These are phyloP conservation scores for Neodiprion pinetum DNA, from an alignment of 1,140 invertebrate genomes.

Conservation along the genomic window DNA sequence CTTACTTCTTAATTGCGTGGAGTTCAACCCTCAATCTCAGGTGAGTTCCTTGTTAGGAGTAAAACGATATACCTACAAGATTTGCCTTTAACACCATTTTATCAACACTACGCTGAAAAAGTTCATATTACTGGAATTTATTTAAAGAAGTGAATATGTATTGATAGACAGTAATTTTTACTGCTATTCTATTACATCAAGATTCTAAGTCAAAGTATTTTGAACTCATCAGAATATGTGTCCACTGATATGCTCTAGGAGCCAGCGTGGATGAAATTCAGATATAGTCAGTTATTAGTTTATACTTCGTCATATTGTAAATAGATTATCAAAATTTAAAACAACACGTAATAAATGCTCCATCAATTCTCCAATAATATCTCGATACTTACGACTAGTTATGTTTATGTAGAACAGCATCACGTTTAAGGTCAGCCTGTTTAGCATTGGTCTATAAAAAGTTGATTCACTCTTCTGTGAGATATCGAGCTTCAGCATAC, in stretches of 20 bases:
- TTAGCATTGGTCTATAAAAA: conserved; percentile 39
- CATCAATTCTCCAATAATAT: background rate
- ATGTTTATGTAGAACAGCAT: conserved; percentile 34
- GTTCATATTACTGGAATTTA: background rate
- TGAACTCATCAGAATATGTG: too few species aligned
- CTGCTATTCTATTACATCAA: too few species aligned
- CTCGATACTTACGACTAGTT: conserved; percentile 10
- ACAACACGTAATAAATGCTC: too few species aligned
- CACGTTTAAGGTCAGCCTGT: conserved; percentile 38
- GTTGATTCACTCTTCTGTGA: conserved; percentile 35
- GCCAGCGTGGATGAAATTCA: too few species aligned
- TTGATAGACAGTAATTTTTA: too few species aligned
- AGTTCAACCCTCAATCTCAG: conserved; percentile 34
- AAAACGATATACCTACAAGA: background rate
- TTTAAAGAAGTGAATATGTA: too few species aligned
- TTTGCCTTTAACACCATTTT: too few species aligned
- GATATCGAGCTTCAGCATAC: conserved; percentile 35
- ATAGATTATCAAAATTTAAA: too few species aligned
- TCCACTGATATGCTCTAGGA: too few species aligned
- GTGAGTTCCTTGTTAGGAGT: conserved; percentile 11
- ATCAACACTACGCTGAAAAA: background rate
- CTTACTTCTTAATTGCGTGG: conserved; percentile 39
- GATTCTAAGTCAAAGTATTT: too few species aligned
- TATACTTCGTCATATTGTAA: too few species aligned
- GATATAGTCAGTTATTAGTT: too few species aligned